Evolutionary conservation across 2,113 vertebrate species (phyloP).

Genomic region (Microcebus jonahi): DNA sequence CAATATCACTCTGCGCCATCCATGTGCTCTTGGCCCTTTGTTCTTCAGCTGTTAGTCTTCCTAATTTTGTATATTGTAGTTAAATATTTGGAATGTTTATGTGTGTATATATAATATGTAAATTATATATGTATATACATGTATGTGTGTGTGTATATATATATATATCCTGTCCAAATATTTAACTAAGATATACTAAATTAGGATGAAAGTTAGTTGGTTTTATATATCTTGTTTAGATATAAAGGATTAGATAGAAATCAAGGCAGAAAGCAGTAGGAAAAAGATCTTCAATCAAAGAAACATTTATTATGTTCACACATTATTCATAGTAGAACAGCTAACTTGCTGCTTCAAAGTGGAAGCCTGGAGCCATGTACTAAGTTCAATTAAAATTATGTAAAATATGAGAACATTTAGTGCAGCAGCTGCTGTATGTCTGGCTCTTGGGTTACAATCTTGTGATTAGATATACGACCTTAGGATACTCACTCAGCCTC

Average conservation of each 20-base stretch:
- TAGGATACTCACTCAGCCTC: not conserved
- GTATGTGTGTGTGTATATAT: not conserved
- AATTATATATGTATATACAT: not conserved
- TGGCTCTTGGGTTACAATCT: not conserved
- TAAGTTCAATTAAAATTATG: not conserved
- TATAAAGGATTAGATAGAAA: not conserved
- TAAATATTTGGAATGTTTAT: not conserved
- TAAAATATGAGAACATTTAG: not conserved
- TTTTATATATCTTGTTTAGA: not conserved
- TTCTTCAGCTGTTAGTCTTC: not conserved
- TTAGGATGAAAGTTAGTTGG: not conserved
- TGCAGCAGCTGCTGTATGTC: not conserved
- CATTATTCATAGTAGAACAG: not conserved
- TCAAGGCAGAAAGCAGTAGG: no score
- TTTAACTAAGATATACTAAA: not conserved
- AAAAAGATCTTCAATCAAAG: not conserved
- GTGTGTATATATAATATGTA: not conserved
- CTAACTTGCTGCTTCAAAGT: not conserved
- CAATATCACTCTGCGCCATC: not conserved
- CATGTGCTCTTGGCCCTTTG: not conserved
- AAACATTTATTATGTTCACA: not conserved
- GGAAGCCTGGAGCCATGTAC: not conserved
- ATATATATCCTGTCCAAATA: not conserved
- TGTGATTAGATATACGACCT: not conserved
- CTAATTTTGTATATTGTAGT: not conserved